A percentile compares a stretch with the other conserved stretches of the same genome.
Evolutionary conservation across 2,888 invertebrate species (phyloP).

Genomic region (Synanthedon vespiformis): DNA sequence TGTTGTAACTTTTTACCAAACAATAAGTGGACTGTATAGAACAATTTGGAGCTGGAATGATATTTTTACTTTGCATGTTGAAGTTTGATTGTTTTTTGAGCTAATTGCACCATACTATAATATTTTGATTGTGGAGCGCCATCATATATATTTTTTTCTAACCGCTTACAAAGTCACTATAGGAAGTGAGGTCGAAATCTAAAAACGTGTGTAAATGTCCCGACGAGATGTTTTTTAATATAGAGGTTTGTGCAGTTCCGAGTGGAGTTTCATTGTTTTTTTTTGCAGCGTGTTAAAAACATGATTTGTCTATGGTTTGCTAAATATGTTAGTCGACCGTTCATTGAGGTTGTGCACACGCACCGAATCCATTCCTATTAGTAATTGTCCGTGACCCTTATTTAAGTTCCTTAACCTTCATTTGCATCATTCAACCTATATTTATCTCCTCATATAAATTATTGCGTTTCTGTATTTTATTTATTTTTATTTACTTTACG

Average conservation of each 20-base stretch:
- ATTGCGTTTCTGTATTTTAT: neutral
- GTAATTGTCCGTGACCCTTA: slow-evolving; percentile 28
- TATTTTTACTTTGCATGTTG: no score
- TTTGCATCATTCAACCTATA: slow-evolving; percentile 1
- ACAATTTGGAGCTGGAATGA: no score
- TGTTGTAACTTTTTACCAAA: no score
- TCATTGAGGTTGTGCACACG: neutral
- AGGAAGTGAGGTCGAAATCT: slow-evolving; percentile 3
- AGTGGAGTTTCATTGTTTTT: neutral
- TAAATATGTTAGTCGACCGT: neutral
- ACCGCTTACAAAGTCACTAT: slow-evolving; percentile 21
- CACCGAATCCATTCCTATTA: slow-evolving; percentile 9
- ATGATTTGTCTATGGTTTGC: neutral
- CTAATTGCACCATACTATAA: no score
- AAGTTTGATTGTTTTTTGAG: no score
- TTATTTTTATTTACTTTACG: neutral
- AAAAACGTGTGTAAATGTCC: neutral
- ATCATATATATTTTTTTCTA: slow-evolving; percentile 12
- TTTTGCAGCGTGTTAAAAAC: no score
- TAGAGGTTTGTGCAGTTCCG: neutral
- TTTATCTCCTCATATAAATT: neutral
- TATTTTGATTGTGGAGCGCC: neutral
- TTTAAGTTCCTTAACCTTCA: slow-evolving; percentile 27
- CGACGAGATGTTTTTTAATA: neutral
- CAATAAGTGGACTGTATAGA: no score